Percentiles rank a stretch among this genome's conserved stretches.
Evolutionary conservation across 1,140 invertebrate genomes (phyloP).

Genomic region (Contarinia nasturtii): DNA sequence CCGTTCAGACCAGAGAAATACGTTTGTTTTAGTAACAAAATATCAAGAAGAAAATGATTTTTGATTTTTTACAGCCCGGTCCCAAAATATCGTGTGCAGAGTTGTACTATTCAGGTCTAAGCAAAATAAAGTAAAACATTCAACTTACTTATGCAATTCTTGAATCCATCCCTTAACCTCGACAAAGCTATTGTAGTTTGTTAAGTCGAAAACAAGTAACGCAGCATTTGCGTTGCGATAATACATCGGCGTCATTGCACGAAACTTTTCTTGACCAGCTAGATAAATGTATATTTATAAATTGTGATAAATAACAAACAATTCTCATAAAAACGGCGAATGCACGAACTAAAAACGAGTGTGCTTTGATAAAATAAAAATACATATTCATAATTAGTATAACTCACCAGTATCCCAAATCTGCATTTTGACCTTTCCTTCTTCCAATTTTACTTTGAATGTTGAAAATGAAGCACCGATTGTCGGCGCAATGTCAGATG

Average conservation of each 20-base stretch:
- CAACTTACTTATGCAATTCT: conserved; percentile 39
- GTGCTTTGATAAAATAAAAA: conserved; percentile 1
- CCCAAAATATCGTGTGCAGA: neutral
- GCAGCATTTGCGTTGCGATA: conserved; percentile 79
- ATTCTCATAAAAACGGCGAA: conserved; percentile 1
- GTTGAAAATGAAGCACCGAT: conserved; percentile 79
- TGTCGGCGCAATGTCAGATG: conserved; percentile 52
- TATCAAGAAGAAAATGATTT: too few relatives aligned
- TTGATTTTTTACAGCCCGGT: too few relatives aligned
- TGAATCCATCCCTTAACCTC: conserved; percentile 63
- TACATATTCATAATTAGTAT: too few relatives aligned
- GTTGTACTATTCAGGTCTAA: neutral
- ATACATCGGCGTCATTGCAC: conserved; percentile 81
- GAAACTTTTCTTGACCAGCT: conserved; percentile 70
- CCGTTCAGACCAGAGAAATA: too few relatives aligned
- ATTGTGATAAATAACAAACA: conserved; percentile 2
- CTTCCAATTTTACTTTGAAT: conserved; percentile 51
- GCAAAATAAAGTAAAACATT: neutral
- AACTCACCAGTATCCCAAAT: too few relatives aligned
- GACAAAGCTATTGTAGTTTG: conserved; percentile 45
- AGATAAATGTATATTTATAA: conserved; percentile 26
- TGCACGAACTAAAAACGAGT: conserved; percentile 3
- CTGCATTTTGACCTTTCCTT: conserved; percentile 49
- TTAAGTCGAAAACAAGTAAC: conserved; percentile 73
- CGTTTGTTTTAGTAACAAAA: too few relatives aligned